Evolutionary conservation across 2,113 vertebrate species (phyloP).

Genomic region (Ciconia maguari): DNA sequence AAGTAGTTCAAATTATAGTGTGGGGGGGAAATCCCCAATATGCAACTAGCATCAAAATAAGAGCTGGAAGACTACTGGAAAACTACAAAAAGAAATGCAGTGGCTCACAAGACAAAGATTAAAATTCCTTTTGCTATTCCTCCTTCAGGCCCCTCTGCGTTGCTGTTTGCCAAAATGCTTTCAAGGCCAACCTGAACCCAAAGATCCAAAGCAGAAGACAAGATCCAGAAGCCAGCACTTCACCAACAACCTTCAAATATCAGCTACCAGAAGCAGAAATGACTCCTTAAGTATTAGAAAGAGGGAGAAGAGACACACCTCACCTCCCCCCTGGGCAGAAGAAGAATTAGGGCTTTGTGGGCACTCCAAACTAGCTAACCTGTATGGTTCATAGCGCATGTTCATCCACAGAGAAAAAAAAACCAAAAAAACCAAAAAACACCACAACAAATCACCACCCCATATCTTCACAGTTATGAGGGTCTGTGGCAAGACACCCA

Average conservation of each 20-base stretch:
- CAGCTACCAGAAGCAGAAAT: not conserved
- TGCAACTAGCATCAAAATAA: not conserved
- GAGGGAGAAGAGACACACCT: not conserved
- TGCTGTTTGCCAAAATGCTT: not conserved
- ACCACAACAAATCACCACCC: not conserved
- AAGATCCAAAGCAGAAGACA: not conserved
- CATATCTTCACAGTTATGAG: not conserved
- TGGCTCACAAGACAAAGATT: not conserved
- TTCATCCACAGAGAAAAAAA: not conserved
- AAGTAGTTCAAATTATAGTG: not conserved
- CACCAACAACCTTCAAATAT: not conserved
- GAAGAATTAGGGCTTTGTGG: not conserved
- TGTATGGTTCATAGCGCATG: not conserved
- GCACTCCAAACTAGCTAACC: not conserved
- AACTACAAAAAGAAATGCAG: not conserved
- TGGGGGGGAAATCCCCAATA: not conserved
- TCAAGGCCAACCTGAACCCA: not conserved
- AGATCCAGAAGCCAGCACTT: not conserved
- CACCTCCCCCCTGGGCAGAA: not conserved
- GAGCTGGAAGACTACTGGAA: not conserved
- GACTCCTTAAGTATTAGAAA: not conserved
- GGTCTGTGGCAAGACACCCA: conserved; percentile 24
- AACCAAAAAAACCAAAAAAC: no score
- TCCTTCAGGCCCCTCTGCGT: not conserved
- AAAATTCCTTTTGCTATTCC: not conserved